Conservation (phyloP, 2,888 invertebrate species). For the Linnaemya vulpina region DNA sequence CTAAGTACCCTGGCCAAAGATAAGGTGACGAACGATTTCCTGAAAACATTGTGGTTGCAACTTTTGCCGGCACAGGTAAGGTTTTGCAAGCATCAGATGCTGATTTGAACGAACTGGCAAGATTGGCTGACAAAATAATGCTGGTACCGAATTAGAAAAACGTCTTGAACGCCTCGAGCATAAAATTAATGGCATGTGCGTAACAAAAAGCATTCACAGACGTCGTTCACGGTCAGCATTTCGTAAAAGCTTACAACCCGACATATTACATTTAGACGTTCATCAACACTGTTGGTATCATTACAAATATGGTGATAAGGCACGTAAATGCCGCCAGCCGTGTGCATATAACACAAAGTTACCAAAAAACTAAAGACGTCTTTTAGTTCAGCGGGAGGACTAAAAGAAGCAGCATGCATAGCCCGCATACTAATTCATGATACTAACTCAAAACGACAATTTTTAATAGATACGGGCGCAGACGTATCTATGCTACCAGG, state of each 20-base stretch:
- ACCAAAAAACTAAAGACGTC: background rate
- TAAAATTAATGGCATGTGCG: background rate
- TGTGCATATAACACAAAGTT: background rate
- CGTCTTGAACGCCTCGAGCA: slow-evolving; percentile 3
- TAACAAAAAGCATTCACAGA: background rate
- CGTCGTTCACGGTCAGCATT: background rate
- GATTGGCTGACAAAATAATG: background rate
- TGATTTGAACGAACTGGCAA: slow-evolving; percentile 3
- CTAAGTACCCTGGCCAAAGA: slow-evolving; percentile 1
- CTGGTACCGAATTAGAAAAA: background rate
- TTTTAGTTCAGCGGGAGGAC: background rate
- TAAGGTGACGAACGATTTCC: background rate
- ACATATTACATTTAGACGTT: slow-evolving; percentile 64
- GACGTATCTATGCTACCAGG: too few species aligned
- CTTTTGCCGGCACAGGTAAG: too few species aligned
- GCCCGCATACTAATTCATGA: background rate
- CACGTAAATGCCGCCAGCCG: background rate
- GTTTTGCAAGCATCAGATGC: slow-evolving; percentile 25
- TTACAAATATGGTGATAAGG: background rate
- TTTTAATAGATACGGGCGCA: too few species aligned
- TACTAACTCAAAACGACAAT: slow-evolving; percentile 2
- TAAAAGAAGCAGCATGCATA: background rate
- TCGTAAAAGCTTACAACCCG: background rate
- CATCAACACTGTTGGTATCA: background rate
- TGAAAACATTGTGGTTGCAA: slow-evolving; percentile 12